Percentiles rank a stretch among this genome's conserved stretches.
phyloP scores from a whole-genome alignment of 2,113 vertebrate genomes.

The Rhinolophus ferrumequinum region DNA sequence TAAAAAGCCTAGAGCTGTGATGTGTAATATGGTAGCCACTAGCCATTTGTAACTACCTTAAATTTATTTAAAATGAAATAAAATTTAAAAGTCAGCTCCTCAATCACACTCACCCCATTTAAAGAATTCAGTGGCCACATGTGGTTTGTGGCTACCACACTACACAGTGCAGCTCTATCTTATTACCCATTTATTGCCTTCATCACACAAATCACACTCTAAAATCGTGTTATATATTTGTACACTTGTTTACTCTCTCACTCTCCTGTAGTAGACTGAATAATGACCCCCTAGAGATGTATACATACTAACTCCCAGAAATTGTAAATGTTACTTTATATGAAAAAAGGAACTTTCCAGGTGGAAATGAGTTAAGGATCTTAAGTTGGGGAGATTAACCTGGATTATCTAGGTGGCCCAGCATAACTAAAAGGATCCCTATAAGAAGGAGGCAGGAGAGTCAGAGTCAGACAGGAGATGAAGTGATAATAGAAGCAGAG shows the following conservation, averaged over 20 bases:
- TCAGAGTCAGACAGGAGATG: background rate
- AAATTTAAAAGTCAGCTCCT: background rate
- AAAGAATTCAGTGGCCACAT: background rate
- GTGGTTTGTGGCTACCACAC: background rate
- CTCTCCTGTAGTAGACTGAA: background rate
- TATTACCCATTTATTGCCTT: background rate
- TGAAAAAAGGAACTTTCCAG: background rate
- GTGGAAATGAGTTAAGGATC: background rate
- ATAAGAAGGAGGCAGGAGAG: background rate
- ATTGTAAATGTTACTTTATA: background rate
- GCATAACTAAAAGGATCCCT: background rate
- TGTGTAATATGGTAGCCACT: background rate
- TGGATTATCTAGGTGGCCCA: background rate
- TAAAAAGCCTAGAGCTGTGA: background rate
- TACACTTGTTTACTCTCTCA: background rate
- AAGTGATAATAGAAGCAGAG: background rate
- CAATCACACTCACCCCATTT: background rate
- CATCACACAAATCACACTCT: background rate
- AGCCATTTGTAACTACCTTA: background rate
- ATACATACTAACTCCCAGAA: background rate
- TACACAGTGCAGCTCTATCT: background rate
- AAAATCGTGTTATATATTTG: background rate
- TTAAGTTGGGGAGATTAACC: background rate
- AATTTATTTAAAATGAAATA: conserved; percentile 28
- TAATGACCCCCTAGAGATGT: background rate